Conservation (phyloP, 2,113 vertebrate species). For the Datnioides undecimradiatus region DNA sequence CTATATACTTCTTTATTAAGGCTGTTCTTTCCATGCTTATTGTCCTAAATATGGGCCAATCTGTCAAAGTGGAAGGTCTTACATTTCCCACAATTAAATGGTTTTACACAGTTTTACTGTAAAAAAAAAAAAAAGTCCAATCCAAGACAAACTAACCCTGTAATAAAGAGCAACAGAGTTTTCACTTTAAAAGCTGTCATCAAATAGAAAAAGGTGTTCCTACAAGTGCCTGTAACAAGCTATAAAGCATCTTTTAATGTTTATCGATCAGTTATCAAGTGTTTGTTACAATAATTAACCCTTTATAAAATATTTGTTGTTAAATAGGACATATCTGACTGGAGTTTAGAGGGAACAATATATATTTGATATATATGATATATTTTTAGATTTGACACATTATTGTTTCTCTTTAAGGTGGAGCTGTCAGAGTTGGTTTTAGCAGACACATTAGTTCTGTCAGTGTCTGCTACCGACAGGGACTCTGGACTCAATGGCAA, state of each 20-base stretch:
- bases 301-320: neutral
- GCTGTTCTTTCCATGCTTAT: no score
- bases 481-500: conserved; percentile 84
- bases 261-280: neutral
- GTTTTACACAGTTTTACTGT: no score
- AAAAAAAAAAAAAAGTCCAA: no score
- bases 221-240: neutral
- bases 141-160: no score
- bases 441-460: conserved; percentile 78
- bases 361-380: no score
- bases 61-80: no score
- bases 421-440: conserved; percentile 85
- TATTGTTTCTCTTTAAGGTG: conserved; percentile 79
- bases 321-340: neutral
- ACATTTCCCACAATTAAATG: no score
- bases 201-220: neutral
- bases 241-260: neutral
- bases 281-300: neutral
- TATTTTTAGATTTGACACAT: neutral
- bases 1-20: no score
- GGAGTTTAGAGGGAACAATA: neutral
- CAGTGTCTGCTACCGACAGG: conserved; percentile 86
- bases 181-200: no score
- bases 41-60: no score
- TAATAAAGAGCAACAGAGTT: no score